Conservation (phyloP, 2,113 vertebrate genomes). For the Mola mola region DNA sequence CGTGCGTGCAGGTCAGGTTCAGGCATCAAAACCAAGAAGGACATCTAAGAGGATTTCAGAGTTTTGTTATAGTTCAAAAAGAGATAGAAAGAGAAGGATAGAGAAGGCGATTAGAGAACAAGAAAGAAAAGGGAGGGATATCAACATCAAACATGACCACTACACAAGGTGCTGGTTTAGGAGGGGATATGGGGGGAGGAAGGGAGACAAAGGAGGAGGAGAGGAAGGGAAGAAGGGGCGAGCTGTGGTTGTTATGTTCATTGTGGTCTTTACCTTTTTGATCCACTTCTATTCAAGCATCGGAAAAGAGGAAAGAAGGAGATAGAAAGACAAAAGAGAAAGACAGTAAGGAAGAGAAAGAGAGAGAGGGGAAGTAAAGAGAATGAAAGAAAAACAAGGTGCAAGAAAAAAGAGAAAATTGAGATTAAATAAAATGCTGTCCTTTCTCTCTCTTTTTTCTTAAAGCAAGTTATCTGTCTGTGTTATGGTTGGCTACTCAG, state of each 20-base stretch:
- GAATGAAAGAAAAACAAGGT: slow-evolving; percentile 88
- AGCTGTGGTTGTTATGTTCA: slow-evolving; percentile 89
- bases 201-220: slow-evolving; percentile 64
- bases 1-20: slow-evolving; percentile 68
- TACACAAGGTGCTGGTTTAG: slow-evolving; percentile 93
- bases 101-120: slow-evolving; percentile 61
- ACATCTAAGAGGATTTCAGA: slow-evolving; percentile 82
- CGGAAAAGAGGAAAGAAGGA: slow-evolving; percentile 92
- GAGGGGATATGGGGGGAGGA: slow-evolving; percentile 70
- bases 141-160: slow-evolving; percentile 91
- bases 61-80: slow-evolving; percentile 80
- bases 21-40: slow-evolving; percentile 78
- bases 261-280: slow-evolving; percentile 98
- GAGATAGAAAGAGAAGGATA: slow-evolving; percentile 61
- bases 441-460: slow-evolving; percentile 75
- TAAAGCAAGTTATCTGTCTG: slow-evolving; percentile 79
- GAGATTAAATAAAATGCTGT: slow-evolving; percentile 91
- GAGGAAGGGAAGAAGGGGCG: slow-evolving; percentile 76
- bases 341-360: slow-evolving; percentile 75
- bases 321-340: slow-evolving; percentile 82
- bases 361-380: slow-evolving; percentile 85
- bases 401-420: slow-evolving; percentile 91
- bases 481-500: slow-evolving; percentile 77
- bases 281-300: slow-evolving; percentile 99
- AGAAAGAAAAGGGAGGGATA: slow-evolving; percentile 76